These are phyloP conservation scores for Ectemnius continuus DNA, from an alignment of 2,888 invertebrate species.

Conservation along the genomic window DNA sequence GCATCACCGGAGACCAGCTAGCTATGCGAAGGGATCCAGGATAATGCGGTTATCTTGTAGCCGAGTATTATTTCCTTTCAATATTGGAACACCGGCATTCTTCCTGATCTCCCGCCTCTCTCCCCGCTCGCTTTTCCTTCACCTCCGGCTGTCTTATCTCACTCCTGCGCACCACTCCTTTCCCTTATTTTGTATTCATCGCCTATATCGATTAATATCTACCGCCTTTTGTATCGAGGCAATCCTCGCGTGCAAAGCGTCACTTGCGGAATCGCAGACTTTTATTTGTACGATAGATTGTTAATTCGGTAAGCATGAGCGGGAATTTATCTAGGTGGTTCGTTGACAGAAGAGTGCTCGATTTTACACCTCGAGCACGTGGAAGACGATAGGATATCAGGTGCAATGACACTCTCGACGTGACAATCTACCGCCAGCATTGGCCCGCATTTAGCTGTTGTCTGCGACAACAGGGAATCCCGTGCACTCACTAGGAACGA, in stretches of 20 bases:
- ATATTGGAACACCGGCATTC: slow-evolving; percentile 62
- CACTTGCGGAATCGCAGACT: too few species aligned
- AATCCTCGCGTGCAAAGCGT: too few species aligned
- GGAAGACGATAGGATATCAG: background rate
- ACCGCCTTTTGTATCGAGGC: slow-evolving; percentile 21
- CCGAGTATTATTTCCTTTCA: slow-evolving; percentile 71
- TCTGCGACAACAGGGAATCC: too few species aligned
- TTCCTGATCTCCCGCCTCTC: slow-evolving; percentile 10
- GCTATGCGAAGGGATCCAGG: slow-evolving; percentile 43
- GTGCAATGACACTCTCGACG: background rate
- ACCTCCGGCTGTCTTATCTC: background rate
- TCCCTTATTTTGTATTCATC: slow-evolving; percentile 1
- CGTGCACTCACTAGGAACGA: slow-evolving; percentile 27
- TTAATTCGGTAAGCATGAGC: background rate
- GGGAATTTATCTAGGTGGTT: background rate
- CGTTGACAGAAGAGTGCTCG: slow-evolving; percentile 19
- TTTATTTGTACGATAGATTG: too few species aligned
- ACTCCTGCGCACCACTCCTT: too few species aligned
- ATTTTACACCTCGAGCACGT: slow-evolving; percentile 6
- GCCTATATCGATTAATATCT: slow-evolving; percentile 44
- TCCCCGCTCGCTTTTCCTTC: background rate
- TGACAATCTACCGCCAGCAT: slow-evolving; percentile 16
- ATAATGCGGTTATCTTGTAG: slow-evolving; percentile 72
- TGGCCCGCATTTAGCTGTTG: slow-evolving; percentile 31
- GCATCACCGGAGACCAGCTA: slow-evolving; percentile 38